These are phyloP conservation scores for Aromia moschata DNA, from an alignment of 2,888 invertebrate genomes.

Conservation along the genomic window DNA sequence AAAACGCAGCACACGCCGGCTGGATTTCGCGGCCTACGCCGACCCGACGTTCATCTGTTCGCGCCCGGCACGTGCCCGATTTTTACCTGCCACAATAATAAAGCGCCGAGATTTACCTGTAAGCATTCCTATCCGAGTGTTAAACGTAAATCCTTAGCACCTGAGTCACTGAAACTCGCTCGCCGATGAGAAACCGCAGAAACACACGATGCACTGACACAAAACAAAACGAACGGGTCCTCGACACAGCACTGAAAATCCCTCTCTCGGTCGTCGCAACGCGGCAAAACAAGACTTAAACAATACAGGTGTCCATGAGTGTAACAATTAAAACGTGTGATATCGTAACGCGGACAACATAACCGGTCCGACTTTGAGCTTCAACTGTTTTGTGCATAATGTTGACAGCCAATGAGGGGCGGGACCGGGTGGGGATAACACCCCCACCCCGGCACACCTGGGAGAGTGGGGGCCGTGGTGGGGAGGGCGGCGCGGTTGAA, in stretches of 20 bases:
- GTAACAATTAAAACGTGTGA: slow-evolving; percentile 57
- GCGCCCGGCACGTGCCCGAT: slow-evolving; percentile 12
- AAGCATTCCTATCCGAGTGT: slow-evolving; percentile 55
- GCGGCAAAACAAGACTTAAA: slow-evolving; percentile 43
- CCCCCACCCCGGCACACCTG: slow-evolving; percentile 59
- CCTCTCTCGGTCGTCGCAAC: slow-evolving; percentile 40
- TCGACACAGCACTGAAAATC: slow-evolving; percentile 53
- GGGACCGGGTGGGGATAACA: slow-evolving; percentile 61
- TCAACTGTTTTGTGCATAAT: slow-evolving; percentile 64
- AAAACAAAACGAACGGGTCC: slow-evolving; percentile 47
- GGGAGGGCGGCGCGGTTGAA: slow-evolving; percentile 59
- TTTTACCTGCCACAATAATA: slow-evolving; percentile 24
- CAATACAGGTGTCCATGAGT: slow-evolving; percentile 43
- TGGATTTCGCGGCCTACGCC: slow-evolving; percentile 1
- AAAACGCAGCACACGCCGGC: slow-evolving; percentile 17
- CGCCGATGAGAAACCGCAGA: slow-evolving; percentile 37
- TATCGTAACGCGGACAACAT: slow-evolving; percentile 62
- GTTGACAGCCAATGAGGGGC: slow-evolving; percentile 64
- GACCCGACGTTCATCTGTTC: background rate
- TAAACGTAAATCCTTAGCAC: slow-evolving; percentile 54
- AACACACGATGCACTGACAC: slow-evolving; percentile 52
- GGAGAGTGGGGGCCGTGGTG: slow-evolving; percentile 44
- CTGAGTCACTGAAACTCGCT: slow-evolving; percentile 53
- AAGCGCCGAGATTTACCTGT: slow-evolving; percentile 51
- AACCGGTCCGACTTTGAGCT: slow-evolving; percentile 62